Base-by-base conservation (phyloP, 2,113 vertebrate genomes). In the Calyptommatus sinebrachiatus region DNA sequence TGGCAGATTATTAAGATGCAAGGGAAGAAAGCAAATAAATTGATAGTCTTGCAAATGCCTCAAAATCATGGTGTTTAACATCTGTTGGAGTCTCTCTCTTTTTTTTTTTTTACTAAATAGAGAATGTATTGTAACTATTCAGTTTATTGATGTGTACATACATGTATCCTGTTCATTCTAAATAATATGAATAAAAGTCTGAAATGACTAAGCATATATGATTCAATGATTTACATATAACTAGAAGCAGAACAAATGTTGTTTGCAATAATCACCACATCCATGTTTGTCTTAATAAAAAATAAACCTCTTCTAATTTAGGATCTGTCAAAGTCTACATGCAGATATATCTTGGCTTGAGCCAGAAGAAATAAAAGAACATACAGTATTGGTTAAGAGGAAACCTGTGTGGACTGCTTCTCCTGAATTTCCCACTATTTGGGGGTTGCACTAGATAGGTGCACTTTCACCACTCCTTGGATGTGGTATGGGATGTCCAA, bases 1-100 rank as follows among this genome's bases (percentile, higher is more conserved):
- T 85, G 85, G 78, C 65, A 75, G 68, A 73, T 71, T 73, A 57
- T 73, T 46, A 78, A 29, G 48, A 9, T 31, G 77, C 82, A 72
- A 29, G n/a, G 22, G 29, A 8, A 71, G 41, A 21, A 1, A 62
- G 9, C 9, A 11, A 1, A 6, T 28, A 31, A 18, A 24, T 1
- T 83, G 12, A 60, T 63, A 63, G 35, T 11, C 11, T 6, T 8
- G 67, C 5, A 68, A 29, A 66, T 66, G 16, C 14, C 61, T 18
- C 67, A 46, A 80, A 63, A 16, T 48, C 29, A 41, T 6, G 6
- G 10, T 53, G 41, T 77, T 62, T 73, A 72, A 45, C 4, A 22
- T 29, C 24, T 60, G 41, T 29, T 61, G 61, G 70, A 61, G 29
- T 20, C 24, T 50, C 41, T 28, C 60, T 48, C 28, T 60, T 9